Percentiles rank a stretch among this genome's conserved stretches.
phyloP scores from a whole-genome alignment of 1,140 invertebrate genomes.

The Drosophila rhopaloa region DNA sequence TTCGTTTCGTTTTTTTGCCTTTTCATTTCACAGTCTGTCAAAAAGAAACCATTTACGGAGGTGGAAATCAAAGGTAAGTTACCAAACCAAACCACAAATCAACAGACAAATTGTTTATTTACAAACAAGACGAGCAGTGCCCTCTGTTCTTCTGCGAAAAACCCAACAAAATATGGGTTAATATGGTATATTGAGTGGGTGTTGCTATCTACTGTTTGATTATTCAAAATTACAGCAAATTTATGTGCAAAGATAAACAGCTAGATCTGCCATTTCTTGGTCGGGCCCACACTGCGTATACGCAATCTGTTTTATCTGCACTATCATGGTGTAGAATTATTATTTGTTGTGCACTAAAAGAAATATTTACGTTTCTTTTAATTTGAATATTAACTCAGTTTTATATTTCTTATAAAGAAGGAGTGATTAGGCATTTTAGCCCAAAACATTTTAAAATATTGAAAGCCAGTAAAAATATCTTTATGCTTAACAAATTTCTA shows the following conservation, averaged over 20 bases:
- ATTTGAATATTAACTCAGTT: no score
- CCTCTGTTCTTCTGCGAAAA: slow-evolving; percentile 29
- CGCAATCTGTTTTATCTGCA: slow-evolving; percentile 13
- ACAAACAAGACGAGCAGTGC: slow-evolving; percentile 35
- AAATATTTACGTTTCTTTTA: neutral
- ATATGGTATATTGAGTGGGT: neutral
- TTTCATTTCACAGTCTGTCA: slow-evolving; percentile 66
- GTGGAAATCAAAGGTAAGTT: slow-evolving; percentile 79
- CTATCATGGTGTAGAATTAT: neutral
- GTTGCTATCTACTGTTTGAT: slow-evolving; percentile 9
- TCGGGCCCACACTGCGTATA: slow-evolving; percentile 44
- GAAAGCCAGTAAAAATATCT: no score
- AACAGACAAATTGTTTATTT: slow-evolving; percentile 36
- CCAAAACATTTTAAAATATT: no score
- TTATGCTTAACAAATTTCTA: no score
- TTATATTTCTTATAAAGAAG: no score
- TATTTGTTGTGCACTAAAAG: neutral
- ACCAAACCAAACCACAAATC: slow-evolving; percentile 32
- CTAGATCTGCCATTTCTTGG: slow-evolving; percentile 1
- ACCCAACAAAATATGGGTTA: slow-evolving; percentile 29
- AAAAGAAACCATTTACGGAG: slow-evolving; percentile 84
- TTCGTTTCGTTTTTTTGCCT: slow-evolving; percentile 31
- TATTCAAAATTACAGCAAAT: slow-evolving; percentile 26
- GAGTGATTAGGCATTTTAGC: no score
- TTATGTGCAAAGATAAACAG: slow-evolving; percentile 20